Evolutionary conservation across 2,888 invertebrate species (phyloP).

Genomic region (Pantelozetes paolii): DNA sequence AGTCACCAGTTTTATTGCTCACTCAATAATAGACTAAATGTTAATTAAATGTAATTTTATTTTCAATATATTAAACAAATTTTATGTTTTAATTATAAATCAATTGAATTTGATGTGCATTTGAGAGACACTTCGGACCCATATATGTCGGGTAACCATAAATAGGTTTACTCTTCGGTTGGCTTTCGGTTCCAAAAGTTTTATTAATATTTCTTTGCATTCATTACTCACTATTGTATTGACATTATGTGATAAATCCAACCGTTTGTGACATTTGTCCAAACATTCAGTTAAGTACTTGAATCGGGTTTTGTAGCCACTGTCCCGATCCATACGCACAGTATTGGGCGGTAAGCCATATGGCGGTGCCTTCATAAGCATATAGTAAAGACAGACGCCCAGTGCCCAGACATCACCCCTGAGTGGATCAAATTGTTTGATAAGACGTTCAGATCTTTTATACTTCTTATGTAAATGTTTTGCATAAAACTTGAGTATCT

Average conservation of each 20-base stretch:
- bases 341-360: conserved; percentile 19
- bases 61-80: too few relatives aligned
- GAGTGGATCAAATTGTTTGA: neutral
- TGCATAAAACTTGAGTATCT: conserved; percentile 17
- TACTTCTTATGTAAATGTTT: neutral
- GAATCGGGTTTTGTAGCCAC: neutral
- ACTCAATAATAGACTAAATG: too few relatives aligned
- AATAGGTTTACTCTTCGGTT: neutral
- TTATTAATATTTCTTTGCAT: neutral
- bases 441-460: neutral
- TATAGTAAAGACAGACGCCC: conserved; percentile 4
- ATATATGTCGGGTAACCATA: neutral
- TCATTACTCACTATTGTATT: neutral
- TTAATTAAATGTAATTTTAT: too few relatives aligned
- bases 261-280: neutral
- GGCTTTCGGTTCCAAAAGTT: neutral
- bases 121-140: neutral
- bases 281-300: neutral
- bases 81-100: too few relatives aligned
- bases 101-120: too few relatives aligned
- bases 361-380: neutral
- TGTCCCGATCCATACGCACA: neutral
- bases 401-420: conserved; percentile 14
- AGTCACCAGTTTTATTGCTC: too few relatives aligned
- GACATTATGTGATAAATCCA: neutral